A percentile compares a stretch with the other conserved stretches of the same genome.
phyloP scores from a whole-genome alignment of 2,797 vertebrate genomes.

The Poeciliopsis paucimaculata region DNA sequence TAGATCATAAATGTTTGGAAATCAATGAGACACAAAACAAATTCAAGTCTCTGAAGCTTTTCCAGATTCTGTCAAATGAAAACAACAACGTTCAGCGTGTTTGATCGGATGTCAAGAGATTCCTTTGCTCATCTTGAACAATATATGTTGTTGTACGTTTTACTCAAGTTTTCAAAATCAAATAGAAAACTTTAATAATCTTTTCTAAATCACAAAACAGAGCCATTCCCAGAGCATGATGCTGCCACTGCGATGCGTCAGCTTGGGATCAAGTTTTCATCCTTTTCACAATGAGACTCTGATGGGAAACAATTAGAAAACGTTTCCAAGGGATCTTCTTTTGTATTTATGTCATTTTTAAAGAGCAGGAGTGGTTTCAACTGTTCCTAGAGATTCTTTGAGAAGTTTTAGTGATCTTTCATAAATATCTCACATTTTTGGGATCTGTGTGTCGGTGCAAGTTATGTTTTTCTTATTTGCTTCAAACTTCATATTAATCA shows the following conservation, averaged over 20 bases:
- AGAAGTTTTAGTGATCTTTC: too few relatives aligned
- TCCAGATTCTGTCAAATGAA: neutral
- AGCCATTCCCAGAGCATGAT: too few relatives aligned
- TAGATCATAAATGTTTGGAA: neutral
- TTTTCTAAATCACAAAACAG: too few relatives aligned
- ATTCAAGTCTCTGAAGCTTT: neutral
- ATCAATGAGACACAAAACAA: neutral
- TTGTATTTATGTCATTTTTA: accelerated
- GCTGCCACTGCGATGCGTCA: too few relatives aligned
- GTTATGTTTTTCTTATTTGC: neutral
- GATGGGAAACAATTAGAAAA: neutral
- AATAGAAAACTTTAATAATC: too few relatives aligned
- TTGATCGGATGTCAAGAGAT: neutral
- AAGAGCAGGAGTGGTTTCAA: neutral
- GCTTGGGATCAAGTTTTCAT: too few relatives aligned
- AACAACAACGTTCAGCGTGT: neutral
- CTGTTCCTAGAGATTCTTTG: too few relatives aligned
- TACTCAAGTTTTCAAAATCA: too few relatives aligned
- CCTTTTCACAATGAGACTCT: too few relatives aligned
- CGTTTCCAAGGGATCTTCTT: neutral
- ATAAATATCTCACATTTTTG: too few relatives aligned
- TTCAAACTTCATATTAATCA: neutral
- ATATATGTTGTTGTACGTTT: too few relatives aligned
- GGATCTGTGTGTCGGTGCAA: neutral
- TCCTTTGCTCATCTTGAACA: too few relatives aligned